Evolutionary conservation across 2,797 vertebrate species (phyloP), one percentile per base, ranked within the genome.

Genomic region (Pogonophryne albipinna): DNA sequence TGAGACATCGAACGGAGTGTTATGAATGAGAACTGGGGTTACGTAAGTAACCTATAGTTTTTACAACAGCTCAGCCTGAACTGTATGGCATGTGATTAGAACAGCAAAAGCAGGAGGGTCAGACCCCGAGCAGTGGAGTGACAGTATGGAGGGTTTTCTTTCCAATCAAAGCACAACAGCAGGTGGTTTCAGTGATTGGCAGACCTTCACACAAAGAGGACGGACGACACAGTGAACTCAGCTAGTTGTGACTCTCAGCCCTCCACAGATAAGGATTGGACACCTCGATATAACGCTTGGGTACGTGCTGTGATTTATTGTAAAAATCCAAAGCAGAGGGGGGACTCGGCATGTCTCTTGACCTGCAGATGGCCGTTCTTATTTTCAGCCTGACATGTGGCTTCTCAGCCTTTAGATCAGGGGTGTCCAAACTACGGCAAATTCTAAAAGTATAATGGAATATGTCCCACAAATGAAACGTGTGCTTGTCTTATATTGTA

Each of bases 101-200:
- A 55, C 34, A 53, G 75, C 56, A 80, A 68, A 49, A 74, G 63
- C 44, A 44, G 16, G 38, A 23, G 41, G 68, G 72, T 82, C 65
- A 80, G 71, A 67, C 23, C 12, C 41, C 31, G 67, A 78, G 65
- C 49, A 76, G 70, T 52, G 60, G 31, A 71, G 71, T 53, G 66
- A 74, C 75, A 63, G 53, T 38, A 38, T 41, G 55, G 71, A 31
- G 23, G 70, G 60, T 49, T 80, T 79, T 73, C 31, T 47, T 65
- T 79, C 76, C 65, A 79, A 81, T 78, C 64, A 84, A 71, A 84
- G 75, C 71, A 42, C 46, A 12, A 34, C 67, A 84, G 83, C 80
- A 87, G 80, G 83, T 71, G 76, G 62, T 53, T 74, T 59, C 50
- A 23, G 63, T 68, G 76, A 78, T 55, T 77, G 70, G 74, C 78